Conservation (phyloP, 2,113 vertebrate genomes). For the Eurystomus gularis region DNA sequence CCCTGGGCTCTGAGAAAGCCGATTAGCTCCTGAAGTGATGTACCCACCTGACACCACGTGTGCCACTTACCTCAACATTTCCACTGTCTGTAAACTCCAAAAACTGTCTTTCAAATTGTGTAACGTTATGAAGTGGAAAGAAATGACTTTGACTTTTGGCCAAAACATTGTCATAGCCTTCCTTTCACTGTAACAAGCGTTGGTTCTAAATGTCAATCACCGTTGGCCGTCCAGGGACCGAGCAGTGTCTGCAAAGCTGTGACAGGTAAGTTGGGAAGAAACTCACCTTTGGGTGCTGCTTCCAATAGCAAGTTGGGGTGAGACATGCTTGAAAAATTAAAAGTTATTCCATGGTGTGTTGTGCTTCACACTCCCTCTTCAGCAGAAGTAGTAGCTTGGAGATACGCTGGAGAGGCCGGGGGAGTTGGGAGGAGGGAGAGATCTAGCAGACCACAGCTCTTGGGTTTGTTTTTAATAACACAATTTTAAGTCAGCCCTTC, state of each 20-base stretch:
- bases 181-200: not conserved
- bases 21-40: not conserved
- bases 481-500: not conserved
- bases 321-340: not conserved
- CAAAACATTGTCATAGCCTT: not conserved
- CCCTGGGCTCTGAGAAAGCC: rapidly evolving
- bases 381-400: not conserved
- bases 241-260: not conserved
- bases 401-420: not conserved
- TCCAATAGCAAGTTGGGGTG: not conserved
- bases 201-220: not conserved
- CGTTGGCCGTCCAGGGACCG: rapidly evolving
- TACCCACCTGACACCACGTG: rapidly evolving
- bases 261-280: constrained; percentile 7
- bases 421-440: not conserved
- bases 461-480: not conserved
- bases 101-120: not conserved
- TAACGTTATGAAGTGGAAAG: not conserved
- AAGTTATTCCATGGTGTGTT: rapidly evolving
- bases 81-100: not conserved
- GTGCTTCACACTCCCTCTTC: not conserved
- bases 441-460: not conserved
- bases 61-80: not conserved
- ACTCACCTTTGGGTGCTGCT: not conserved
- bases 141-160: not conserved